Evolutionary conservation across 2,113 vertebrate species (phyloP).

Genomic region (Dermatemys mawii): DNA sequence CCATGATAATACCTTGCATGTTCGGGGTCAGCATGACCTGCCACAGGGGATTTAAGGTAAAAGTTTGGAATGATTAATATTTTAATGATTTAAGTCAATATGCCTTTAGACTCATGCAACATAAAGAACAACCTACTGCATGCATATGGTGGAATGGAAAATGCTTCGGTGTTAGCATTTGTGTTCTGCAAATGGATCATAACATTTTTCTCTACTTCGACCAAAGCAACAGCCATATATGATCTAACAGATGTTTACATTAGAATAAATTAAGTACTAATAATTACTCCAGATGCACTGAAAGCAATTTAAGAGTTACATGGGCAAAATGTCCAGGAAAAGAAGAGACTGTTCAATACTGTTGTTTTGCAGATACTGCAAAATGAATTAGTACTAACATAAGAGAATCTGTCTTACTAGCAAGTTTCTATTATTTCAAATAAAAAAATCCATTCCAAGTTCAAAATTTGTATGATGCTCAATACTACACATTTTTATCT

Average conservation of each 20-base stretch:
- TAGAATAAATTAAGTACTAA: not conserved
- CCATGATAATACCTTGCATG: slow-evolving; percentile 99
- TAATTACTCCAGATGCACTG: not conserved
- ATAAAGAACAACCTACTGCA: slow-evolving; percentile 59
- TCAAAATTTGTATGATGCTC: not conserved
- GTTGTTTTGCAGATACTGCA: slow-evolving; percentile 24
- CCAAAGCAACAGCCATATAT: not conserved
- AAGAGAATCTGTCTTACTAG: not conserved
- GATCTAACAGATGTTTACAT: not conserved
- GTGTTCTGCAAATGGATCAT: slow-evolving; percentile 31
- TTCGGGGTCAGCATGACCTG: slow-evolving; percentile 99
- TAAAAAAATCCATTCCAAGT: not conserved
- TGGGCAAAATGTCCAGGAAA: not conserved
- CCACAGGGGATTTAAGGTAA: slow-evolving; percentile 85
- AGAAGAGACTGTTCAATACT: slow-evolving; percentile 32
- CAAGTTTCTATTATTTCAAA: not conserved
- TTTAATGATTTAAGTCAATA: slow-evolving; percentile 58
- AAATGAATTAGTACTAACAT: not conserved
- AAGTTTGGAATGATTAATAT: slow-evolving; percentile 77
- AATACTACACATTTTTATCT: not conserved
- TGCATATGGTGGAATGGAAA: slow-evolving; percentile 53
- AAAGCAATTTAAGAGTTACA: not conserved
- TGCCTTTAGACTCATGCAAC: slow-evolving; percentile 74
- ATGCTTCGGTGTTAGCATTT: slow-evolving; percentile 25
- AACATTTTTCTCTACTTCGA: slow-evolving; percentile 10